Evolutionary conservation across 2,797 vertebrate species (phyloP), one percentile per base, ranked within the genome.

Genomic region (Macropus fuliginosus): DNA sequence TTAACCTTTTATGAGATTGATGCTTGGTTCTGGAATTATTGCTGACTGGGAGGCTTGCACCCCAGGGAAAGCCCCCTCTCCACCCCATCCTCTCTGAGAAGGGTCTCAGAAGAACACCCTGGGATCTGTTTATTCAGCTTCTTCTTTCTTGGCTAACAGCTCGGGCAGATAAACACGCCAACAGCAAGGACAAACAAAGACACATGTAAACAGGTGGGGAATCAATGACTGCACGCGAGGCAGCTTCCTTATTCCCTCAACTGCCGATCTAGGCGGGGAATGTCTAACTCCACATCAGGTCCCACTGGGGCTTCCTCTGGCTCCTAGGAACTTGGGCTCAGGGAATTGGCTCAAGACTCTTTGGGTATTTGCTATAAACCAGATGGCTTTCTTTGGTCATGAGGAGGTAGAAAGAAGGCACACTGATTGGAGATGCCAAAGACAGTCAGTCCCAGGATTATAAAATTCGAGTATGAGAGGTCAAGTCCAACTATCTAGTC

Each of bases 1-100:
- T 95, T 98, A 97, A 98, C 98, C 98, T 98, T 98, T 98, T 96
- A 97, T 98, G 98, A 98, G 98, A 98, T 97, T 98, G 98, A 97
- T 97, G 98, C 97, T 97, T 98, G 29, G n/a, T 90, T 14, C 57
- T n/a, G 91, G 94, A 92, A 56, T 59, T 93, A 92, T 90, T 50
- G 96, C 74, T 92, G 92, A 92, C 92, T 90, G 55, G 66, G 93
- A 95, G 93, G 74, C 89, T 55, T 18, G 91, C 55, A 16, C 9
- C 0, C 0, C 10, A 66, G 91, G 91, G 28, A 13, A 46, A 56
- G 54, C 91, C 21, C 54, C 54, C 54, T 55, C 81, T 0, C 21
- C 56, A 18, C 87, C n/a, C 54, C 9, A 56, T 50, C 81, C 93
- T 5, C 46, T 27, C 54, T 6, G 31, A 89, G 14, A 55, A 90